Evolutionary conservation across 1,140 invertebrate genomes (phyloP), one percentile per base, ranked within the genome.

Genomic region (Brachionus koreanus): DNA sequence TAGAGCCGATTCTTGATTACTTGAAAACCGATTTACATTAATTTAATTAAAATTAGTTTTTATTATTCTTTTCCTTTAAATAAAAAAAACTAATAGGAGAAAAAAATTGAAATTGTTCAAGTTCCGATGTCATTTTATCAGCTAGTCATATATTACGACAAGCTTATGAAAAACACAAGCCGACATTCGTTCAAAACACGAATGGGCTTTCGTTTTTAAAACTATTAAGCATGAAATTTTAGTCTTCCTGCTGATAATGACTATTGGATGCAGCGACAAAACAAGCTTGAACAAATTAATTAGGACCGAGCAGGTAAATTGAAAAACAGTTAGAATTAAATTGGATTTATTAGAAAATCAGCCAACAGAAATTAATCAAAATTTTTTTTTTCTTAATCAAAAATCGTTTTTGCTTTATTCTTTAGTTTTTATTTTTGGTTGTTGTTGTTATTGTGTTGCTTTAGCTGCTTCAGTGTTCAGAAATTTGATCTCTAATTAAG

Each of bases 41-140:
- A 74, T 74, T 74, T 49, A 74, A 74, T 74, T 74, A 74, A 74
- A 74, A 12, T 46, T 74, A 13, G 1, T 74, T 46, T 74, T 74
- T 74, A 25, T 46, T 74, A 43, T 72, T 72, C 37, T 39, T 23
- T 39, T 74, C 43, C 43, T 74, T 19, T 52, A 16, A 13, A 9
- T 3, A 46, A 46, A 46, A 46, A 46, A 46, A 12, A 49, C 13
- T 13, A 49, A 49, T n/a, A 49, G 0, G 13, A n/a, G 13, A 49
- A 57, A n/a, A 57, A 57, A 57, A 57, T 57, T 57, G 23, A 57
- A 57, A 57, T 57, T 57, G 42, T 13, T 33, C n/a, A 74, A 74
- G 37, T 74, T 74, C 69, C 69, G 69, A 74, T 74, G 69, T 74
- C 69, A 74, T 69, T 69, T 74, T 74, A 74, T 74, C 69, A 74